These are phyloP conservation scores for Sander vitreus DNA, from an alignment of 2,113 vertebrate species.

Conservation along the genomic window DNA sequence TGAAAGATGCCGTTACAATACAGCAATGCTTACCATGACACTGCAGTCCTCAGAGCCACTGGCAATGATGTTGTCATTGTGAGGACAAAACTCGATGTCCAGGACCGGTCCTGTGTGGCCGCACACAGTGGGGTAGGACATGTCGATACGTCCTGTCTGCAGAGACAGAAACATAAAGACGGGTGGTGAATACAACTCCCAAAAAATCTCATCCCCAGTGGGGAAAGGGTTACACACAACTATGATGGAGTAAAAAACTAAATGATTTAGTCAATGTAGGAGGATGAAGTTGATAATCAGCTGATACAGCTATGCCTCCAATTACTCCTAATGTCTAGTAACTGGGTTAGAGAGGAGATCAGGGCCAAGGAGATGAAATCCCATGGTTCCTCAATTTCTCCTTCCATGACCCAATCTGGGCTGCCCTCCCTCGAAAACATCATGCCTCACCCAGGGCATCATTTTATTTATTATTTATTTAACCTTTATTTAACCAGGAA, in stretches of 20 bases:
- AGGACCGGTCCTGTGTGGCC: conserved; percentile 92
- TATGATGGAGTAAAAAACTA: background rate
- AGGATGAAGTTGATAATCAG: conserved; percentile 50
- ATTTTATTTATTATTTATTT: too few relatives aligned
- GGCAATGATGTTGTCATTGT: conserved; percentile 94
- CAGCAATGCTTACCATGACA: conserved; percentile 84
- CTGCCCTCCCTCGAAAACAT: background rate
- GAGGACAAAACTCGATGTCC: conserved; percentile 93
- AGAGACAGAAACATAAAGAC: conserved; percentile 3
- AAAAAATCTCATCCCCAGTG: too few relatives aligned
- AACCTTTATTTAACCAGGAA: too few relatives aligned
- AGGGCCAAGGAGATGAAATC: background rate
- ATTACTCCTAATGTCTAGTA: conserved; percentile 58
- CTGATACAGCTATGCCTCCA: conserved; percentile 65
- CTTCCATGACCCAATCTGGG: background rate
- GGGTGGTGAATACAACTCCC: background rate
- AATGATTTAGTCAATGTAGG: background rate
- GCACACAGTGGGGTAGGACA: conserved; percentile 88
- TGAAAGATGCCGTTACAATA: background rate
- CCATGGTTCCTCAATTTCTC: background rate
- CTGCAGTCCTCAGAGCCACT: conserved; percentile 93
- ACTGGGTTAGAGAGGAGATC: conserved; percentile 46
- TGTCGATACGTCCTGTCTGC: conserved; percentile 91
- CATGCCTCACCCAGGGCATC: background rate
- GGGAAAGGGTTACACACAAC: background rate